A percentile compares a stretch with the other conserved stretches of the same genome.
Evolutionary conservation across 2,113 vertebrate species (phyloP).

Genomic region (Eidolon helvum): DNA sequence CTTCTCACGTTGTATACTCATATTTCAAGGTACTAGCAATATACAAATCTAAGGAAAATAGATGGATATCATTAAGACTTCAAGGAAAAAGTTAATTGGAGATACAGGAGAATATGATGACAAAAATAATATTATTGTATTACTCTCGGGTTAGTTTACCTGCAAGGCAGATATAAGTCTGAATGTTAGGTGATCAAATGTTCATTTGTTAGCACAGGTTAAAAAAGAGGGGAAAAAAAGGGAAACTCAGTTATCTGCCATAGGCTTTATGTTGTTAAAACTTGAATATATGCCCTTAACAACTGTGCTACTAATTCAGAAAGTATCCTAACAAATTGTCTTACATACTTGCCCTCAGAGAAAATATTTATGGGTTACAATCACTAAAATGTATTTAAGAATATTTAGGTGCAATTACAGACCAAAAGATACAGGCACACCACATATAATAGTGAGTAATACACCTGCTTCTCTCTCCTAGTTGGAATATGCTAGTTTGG

Average conservation of each 20-base stretch:
- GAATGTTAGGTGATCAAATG: not conserved
- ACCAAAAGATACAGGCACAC: not conserved
- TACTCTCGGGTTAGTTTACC: not conserved
- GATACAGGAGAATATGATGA: not conserved
- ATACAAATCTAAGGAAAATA: not conserved
- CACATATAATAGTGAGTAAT: not conserved
- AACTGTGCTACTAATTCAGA: not conserved
- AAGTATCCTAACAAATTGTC: not conserved
- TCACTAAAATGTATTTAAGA: slow-evolving; percentile 1
- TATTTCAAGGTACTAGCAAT: not conserved
- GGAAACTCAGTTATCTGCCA: not conserved
- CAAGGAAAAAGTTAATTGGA: not conserved
- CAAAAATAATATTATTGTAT: not conserved
- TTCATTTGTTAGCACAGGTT: not conserved
- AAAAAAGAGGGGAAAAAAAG: not conserved
- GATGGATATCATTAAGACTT: not conserved
- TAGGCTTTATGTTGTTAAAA: not conserved
- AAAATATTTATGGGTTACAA: not conserved
- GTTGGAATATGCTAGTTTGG: not conserved
- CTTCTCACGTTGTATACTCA: not conserved
- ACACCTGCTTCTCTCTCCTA: not conserved
- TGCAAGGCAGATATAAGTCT: not conserved
- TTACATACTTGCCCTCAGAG: not conserved
- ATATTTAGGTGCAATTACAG: not conserved
- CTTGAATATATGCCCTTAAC: slow-evolving; percentile 7